phyloP scores from a whole-genome alignment of 2,888 invertebrate species.

The Andrena bucephala region DNA sequence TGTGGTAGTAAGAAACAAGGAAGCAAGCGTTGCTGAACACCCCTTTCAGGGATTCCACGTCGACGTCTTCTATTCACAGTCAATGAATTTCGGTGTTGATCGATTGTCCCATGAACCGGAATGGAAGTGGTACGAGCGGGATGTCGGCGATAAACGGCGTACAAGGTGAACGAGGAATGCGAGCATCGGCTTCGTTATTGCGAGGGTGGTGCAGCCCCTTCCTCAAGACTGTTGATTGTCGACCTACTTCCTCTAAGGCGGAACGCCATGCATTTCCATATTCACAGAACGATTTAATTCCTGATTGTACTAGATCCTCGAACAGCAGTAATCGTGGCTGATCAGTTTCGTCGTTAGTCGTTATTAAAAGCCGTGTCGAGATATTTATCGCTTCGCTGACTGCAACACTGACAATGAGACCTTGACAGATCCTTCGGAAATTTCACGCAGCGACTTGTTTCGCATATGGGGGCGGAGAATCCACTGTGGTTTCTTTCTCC shows the following conservation, averaged over 20 bases:
- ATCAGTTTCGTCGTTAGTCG: neutral
- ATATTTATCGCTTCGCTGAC: neutral
- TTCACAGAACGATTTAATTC: constrained; percentile 31
- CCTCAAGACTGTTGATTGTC: constrained; percentile 63
- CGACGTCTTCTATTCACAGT: constrained; percentile 4
- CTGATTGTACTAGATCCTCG: constrained; percentile 3
- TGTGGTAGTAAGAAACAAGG: no score
- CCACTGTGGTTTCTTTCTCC: neutral
- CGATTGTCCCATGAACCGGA: constrained; percentile 50
- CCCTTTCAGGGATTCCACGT: neutral
- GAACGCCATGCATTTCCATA: constrained; percentile 18
- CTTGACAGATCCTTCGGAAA: no score
- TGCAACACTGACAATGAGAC: neutral
- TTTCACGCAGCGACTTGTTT: no score
- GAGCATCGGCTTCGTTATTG: constrained; percentile 49
- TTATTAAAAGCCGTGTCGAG: neutral
- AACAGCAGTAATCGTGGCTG: neutral
- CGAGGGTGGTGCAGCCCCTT: constrained; percentile 26
- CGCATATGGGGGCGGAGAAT: neutral
- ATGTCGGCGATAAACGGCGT: constrained; percentile 47
- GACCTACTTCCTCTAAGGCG: constrained; percentile 59
- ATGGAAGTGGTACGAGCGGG: constrained; percentile 52
- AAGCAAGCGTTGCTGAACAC: neutral
- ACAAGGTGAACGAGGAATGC: constrained; percentile 48
- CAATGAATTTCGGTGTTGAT: constrained; percentile 39